Evolutionary conservation across 2,113 vertebrate species (phyloP).

Genomic region (Isurus oxyrinchus): DNA sequence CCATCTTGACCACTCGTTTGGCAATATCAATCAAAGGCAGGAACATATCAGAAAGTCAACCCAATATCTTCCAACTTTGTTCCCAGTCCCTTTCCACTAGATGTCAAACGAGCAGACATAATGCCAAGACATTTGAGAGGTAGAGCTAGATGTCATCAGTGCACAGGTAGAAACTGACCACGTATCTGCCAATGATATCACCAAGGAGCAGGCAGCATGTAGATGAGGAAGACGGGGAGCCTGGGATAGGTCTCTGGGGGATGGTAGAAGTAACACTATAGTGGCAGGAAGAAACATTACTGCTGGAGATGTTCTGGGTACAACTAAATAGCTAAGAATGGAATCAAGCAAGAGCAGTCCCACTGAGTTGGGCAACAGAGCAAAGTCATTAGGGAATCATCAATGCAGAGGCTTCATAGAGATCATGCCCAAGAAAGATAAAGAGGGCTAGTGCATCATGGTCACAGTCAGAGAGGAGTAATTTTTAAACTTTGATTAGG

Average conservation of each 20-base stretch:
- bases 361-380: neutral
- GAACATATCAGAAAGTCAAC: too few species aligned
- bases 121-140: neutral
- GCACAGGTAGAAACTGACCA: neutral
- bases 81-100: too few species aligned
- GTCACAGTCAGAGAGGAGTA: too few species aligned
- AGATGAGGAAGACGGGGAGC: too few species aligned
- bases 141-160: neutral
- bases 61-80: too few species aligned
- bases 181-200: neutral
- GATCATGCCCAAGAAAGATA: too few species aligned
- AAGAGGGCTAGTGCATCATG: too few species aligned
- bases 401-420: too few species aligned
- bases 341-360: neutral
- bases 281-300: neutral
- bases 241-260: too few species aligned
- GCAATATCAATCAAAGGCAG: too few species aligned
- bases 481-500: too few species aligned
- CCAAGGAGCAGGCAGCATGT: neutral
- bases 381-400: neutral
- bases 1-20: too few species aligned
- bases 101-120: neutral
- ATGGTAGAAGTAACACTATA: neutral
- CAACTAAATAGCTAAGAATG: neutral
- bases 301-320: neutral